Base-by-base conservation (phyloP, 2,113 vertebrate genomes). In the Triplophysa siluroides region DNA sequence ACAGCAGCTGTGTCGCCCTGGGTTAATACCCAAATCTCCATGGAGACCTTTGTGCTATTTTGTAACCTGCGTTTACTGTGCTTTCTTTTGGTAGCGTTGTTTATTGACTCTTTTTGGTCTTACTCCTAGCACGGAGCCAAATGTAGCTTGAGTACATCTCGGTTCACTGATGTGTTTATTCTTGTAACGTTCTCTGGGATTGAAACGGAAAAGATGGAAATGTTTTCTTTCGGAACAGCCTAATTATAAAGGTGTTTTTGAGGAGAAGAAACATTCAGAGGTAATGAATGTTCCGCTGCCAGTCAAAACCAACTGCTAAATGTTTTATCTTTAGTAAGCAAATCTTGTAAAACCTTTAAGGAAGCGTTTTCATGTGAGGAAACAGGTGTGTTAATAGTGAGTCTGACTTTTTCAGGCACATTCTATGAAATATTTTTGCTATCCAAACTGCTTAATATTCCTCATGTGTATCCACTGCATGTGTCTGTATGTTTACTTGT, bases 21-120 rank as follows among this genome's bases (percentile, higher is more conserved):
- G 76, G 67, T 76, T 80, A 79, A 83, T 50, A 47, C 52, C n/a
- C 33, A 45, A 21, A 52, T 77, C 79, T 81, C 83, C 81, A 79
- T 58, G 70, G 75, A 79, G 75, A 76, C 61, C 0, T 83, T 73
- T 43, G 23, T 71, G 67, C 64, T 21, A 63, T 78, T 85, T 79
- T 76, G 65, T 76, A 23, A 63, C 64, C 58, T 45, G 18, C 10
- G 26, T 63, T 19, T 77, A 33, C 29, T 78, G 9, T 45, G 66
- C 38, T 62, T 78, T 52, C 50, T 58, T 50, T 56, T 56, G 18
- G 10, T 56, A 52, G 14, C 29, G 5, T 78, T 52, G 70, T 78
- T 83, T 38, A 47, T 61, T 78, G 16, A 58, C 58, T 63, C n/a
- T 58, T 74, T 76, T 76, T 14, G 24, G 43, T 63, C 1, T 60